Conservation (phyloP, 2,888 invertebrate species). For the Argyresthia goedartella region DNA sequence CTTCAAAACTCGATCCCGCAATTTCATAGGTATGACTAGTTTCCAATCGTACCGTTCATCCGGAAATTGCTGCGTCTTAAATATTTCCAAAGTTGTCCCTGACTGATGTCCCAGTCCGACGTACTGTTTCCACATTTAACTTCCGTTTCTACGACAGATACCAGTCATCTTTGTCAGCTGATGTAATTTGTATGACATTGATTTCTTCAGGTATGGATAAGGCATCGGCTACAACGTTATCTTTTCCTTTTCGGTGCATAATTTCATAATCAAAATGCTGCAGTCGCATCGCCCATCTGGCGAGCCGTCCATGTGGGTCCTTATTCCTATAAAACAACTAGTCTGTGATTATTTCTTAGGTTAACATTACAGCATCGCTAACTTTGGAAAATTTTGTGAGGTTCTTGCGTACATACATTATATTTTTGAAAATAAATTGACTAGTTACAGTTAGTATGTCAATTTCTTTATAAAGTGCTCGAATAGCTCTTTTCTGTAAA, state of each 20-base stretch:
- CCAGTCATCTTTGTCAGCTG: not conserved
- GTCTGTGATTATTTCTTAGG: too few species aligned
- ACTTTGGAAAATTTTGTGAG: too few species aligned
- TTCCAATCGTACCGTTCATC: slow-evolving; percentile 10
- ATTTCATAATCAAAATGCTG: slow-evolving; percentile 5
- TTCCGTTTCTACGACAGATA: not conserved
- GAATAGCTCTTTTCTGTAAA: too few species aligned
- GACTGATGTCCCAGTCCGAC: not conserved
- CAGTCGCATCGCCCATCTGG: slow-evolving; percentile 10
- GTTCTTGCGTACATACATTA: too few species aligned
- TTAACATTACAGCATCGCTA: too few species aligned
- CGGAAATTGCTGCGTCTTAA: slow-evolving; percentile 9
- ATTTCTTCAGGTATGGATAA: not conserved
- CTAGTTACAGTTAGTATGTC: too few species aligned
- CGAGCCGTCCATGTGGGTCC: slow-evolving; percentile 10
- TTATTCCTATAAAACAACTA: too few species aligned
- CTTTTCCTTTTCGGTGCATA: not conserved
- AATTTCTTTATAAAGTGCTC: too few species aligned
- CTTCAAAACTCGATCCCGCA: slow-evolving; percentile 1
- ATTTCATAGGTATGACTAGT: slow-evolving; percentile 4
- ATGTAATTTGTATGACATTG: not conserved
- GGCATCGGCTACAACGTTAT: not conserved
- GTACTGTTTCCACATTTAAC: not conserved
- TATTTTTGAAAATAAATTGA: too few species aligned
- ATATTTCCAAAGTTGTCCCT: slow-evolving; percentile 6